Conservation (phyloP, 2,113 vertebrate genomes). For the Neolamprologus longior region DNA sequence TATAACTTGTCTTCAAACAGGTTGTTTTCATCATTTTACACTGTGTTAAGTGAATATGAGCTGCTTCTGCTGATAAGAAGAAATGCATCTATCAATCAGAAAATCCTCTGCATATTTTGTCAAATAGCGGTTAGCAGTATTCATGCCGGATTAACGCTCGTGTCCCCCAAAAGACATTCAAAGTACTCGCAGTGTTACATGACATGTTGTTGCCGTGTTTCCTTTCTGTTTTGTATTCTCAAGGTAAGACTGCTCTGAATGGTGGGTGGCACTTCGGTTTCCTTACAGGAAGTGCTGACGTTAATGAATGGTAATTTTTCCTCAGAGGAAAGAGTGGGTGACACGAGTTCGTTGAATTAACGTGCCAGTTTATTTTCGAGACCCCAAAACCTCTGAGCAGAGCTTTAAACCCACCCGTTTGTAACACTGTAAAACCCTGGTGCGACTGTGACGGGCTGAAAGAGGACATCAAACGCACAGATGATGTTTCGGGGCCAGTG, state of each 20-base stretch:
- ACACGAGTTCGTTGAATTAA: neutral
- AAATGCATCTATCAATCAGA: neutral
- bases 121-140: neutral
- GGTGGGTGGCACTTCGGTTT: constrained; percentile 47
- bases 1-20: neutral
- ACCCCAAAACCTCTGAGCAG: neutral
- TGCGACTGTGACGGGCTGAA: neutral
- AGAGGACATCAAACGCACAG: neutral
- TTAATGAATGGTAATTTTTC: constrained; percentile 46
- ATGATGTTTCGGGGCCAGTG: neutral
- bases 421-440: neutral
- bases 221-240: neutral
- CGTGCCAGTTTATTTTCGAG: neutral
- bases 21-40: neutral
- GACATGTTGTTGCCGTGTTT: neutral
- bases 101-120: neutral
- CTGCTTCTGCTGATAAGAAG: neutral
- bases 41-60: neutral
- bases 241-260: neutral
- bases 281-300: constrained; percentile 58
- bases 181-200: neutral
- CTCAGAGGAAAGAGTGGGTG: constrained; percentile 64
- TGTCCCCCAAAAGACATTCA: neutral
- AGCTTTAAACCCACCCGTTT: neutral
- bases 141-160: neutral